Base-by-base conservation (phyloP, 2,797 vertebrate genomes). In the Rhinogobio ventralis region DNA sequence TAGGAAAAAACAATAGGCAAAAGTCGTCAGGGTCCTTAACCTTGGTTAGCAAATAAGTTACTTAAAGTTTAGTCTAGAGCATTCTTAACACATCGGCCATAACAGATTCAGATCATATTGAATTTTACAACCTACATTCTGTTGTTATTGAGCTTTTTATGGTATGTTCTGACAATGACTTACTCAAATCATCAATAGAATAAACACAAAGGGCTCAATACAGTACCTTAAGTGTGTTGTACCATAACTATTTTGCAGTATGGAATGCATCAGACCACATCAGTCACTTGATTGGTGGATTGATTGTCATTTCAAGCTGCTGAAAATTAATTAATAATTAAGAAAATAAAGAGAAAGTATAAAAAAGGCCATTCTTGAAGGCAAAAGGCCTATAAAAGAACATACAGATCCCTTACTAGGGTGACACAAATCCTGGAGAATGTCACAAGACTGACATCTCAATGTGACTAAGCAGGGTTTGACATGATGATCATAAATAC, bases 381-480 rank as follows among this genome's bases (percentile, higher is more conserved):
- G 28, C 53, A 74, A n/a, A 68, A 64, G 3, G 42, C 49, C 45
- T 55, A 25, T 19, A 14, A 77, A 81, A 68, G 49, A 39, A 7
- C 28, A 79, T 72, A 87, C 66, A 87, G 79, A 4, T 67, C 57
- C 42, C 60, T 33, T 1, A 46, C 81, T 33, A 7, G 8, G 67
- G 75, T 77, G 83, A 87, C 81, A 84, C 64, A 87, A 79, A 79
- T 82, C 51, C 20, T 76, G 74, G 39, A 57, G 79, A 83, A 89
- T 88, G 87, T 42, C 79, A 86, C n/a, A 76, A 80, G 81, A 91
- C 85, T 92, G 90, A 93, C 64, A 81, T 86, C 28, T 11, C 53
- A 83, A 84, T 74, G 87, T 92, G 87, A 87, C 87, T 86, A 86
- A 91, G 89, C 81, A 79, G 77, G 42, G 90, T 81, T 72, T 75